Conservation (phyloP, 2,888 invertebrate species). For the Alviniconcha strummeri region DNA sequence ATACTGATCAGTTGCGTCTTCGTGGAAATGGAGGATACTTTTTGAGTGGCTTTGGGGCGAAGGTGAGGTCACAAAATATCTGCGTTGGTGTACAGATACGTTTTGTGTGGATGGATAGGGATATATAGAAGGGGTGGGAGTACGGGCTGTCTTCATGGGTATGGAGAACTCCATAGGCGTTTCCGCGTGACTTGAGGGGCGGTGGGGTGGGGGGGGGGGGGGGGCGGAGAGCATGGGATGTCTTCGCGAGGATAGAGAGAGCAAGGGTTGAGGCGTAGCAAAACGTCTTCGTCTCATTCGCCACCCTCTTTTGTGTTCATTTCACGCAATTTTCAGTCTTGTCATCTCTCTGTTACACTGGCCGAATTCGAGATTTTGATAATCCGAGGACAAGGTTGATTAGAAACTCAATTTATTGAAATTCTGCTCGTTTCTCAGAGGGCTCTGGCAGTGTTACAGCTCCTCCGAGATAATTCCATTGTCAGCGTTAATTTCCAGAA, state of each 20-base stretch:
- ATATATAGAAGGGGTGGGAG: no score
- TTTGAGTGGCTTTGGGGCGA: no score
- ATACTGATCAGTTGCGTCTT: no score
- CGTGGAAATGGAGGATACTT: no score
- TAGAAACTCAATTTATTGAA: constrained; percentile 1
- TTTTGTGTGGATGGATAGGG: no score
- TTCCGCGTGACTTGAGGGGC: background rate
- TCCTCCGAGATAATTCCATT: constrained; percentile 12
- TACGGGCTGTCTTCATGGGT: no score
- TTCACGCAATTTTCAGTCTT: background rate
- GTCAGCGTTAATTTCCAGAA: constrained; percentile 5
- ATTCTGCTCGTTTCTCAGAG: background rate
- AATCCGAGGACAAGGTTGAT: background rate
- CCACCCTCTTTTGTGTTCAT: background rate
- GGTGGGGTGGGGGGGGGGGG: background rate
- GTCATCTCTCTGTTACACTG: background rate
- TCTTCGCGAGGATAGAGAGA: background rate
- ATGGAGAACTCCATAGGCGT: no score
- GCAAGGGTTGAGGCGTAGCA: no score
- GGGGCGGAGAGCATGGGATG: background rate
- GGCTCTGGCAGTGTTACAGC: background rate
- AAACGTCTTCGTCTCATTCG: background rate
- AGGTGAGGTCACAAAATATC: no score
- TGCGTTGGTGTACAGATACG: no score
- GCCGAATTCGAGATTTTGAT: constrained; percentile 2